Evolutionary conservation across 2,888 invertebrate genomes (phyloP).

Genomic region (Ariolimax columbianus): DNA sequence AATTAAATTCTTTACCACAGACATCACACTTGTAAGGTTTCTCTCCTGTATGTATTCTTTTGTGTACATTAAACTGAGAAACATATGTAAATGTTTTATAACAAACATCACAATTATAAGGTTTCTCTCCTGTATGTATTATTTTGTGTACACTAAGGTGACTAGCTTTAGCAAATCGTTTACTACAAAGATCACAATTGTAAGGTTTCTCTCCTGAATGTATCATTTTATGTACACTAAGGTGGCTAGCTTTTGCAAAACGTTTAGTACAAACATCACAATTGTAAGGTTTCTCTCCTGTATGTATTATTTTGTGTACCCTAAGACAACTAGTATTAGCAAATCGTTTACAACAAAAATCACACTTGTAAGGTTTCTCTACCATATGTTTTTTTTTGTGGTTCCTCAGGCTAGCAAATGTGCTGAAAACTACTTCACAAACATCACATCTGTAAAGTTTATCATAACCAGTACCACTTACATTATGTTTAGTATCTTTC

Average conservation of each 20-base stretch:
- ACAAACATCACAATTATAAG: constrained; percentile 10
- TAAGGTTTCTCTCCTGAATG: constrained; percentile 9
- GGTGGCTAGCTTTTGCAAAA: neutral
- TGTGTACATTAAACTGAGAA: neutral
- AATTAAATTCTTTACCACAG: neutral
- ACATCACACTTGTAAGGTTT: constrained; percentile 9
- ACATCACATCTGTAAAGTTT: constrained; percentile 13
- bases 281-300: constrained; percentile 14
- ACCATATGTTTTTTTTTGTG: neutral
- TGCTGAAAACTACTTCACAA: neutral
- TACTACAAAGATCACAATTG: constrained; percentile 1
- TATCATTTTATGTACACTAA: neutral
- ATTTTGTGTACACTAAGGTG: neutral
- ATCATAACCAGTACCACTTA: neutral
- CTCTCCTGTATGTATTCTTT: neutral
- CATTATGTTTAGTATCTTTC: too few species aligned
- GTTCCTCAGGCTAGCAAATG: neutral
- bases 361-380: constrained; percentile 4
- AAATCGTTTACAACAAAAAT: neutral
- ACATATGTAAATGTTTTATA: neutral
- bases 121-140: constrained; percentile 5
- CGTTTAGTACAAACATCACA: constrained; percentile 1
- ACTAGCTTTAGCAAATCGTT: neutral
- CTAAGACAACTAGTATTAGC: too few species aligned
- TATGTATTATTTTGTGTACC: neutral